A percentile compares a stretch with the other conserved stretches of the same genome.
These are phyloP conservation scores for Lamproptera curius DNA, from an alignment of 2,888 invertebrate genomes.

Conservation along the genomic window DNA sequence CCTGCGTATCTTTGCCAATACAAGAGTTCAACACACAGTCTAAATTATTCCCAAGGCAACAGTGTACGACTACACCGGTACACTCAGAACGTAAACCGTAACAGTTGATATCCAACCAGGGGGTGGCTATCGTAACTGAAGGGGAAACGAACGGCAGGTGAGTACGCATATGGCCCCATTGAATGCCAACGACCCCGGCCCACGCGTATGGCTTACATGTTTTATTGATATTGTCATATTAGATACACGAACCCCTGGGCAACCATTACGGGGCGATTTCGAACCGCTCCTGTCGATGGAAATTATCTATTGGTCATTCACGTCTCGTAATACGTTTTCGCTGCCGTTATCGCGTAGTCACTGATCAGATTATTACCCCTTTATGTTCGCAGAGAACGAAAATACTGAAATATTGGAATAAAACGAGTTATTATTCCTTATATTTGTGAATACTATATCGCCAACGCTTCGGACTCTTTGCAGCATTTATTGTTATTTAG, in stretches of 20 bases:
- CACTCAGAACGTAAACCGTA: conserved; percentile 51
- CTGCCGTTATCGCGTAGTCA: too few relatives aligned
- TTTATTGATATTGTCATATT: conserved; percentile 33
- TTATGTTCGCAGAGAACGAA: too few relatives aligned
- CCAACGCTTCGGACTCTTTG: too few relatives aligned
- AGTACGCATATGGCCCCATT: conserved; percentile 67
- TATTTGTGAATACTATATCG: too few relatives aligned
- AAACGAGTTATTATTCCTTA: too few relatives aligned
- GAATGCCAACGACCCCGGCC: conserved; percentile 67
- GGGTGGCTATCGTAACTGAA: conserved; percentile 42
- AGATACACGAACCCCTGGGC: conserved; percentile 17
- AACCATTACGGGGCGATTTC: conserved; percentile 6
- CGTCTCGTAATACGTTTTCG: not conserved
- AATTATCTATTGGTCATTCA: conserved; percentile 8
- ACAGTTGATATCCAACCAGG: conserved; percentile 66
- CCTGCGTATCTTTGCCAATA: too few relatives aligned
- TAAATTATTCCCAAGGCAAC: conserved; percentile 9
- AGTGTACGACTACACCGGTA: conserved; percentile 16
- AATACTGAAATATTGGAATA: too few relatives aligned
- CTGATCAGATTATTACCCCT: too few relatives aligned
- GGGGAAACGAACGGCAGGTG: conserved; percentile 61
- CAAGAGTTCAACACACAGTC: too few relatives aligned
- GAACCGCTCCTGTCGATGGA: conserved; percentile 1
- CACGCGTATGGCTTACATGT: conserved; percentile 38
- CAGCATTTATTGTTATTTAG: too few relatives aligned